These are phyloP conservation scores for Andrena cerasifolii DNA, from an alignment of 1,140 invertebrate species.

Conservation along the genomic window DNA sequence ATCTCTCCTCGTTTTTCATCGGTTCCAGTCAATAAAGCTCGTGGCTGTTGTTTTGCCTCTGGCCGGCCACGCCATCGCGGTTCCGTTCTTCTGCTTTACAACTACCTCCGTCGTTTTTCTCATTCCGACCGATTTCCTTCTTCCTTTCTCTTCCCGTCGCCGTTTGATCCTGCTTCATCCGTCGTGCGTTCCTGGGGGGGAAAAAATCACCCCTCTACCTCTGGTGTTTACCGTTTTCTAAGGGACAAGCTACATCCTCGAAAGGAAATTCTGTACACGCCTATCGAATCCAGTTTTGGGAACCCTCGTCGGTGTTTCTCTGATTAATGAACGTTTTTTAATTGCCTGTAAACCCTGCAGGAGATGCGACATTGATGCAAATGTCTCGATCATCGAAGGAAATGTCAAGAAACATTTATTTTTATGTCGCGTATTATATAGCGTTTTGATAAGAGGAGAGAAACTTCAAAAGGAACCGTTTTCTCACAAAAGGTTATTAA, in stretches of 20 bases:
- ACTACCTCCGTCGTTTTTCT: slow-evolving; percentile 56
- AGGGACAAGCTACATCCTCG: background rate
- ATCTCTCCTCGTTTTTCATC: slow-evolving; percentile 74
- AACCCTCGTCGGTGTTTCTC: no score
- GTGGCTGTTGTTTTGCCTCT: slow-evolving; percentile 75
- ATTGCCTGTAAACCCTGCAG: no score
- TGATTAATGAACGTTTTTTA: no score
- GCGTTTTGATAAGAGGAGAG: no score
- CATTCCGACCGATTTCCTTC: slow-evolving; percentile 38
- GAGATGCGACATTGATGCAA: no score
- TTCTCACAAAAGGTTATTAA: no score
- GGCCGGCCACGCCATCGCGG: slow-evolving; percentile 72
- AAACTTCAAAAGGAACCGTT: no score
- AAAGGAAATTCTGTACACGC: no score
- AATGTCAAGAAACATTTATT: no score
- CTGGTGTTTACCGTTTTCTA: slow-evolving; percentile 13
- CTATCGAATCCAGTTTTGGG: no score
- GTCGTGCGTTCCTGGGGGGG: background rate
- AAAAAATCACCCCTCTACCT: slow-evolving; percentile 6
- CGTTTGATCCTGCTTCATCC: background rate
- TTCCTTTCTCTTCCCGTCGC: slow-evolving; percentile 4
- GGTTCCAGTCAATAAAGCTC: slow-evolving; percentile 77
- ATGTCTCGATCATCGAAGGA: no score
- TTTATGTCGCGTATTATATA: no score
- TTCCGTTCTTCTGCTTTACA: slow-evolving; percentile 69